Percentiles rank a stretch among this genome's conserved stretches.
These are phyloP conservation scores for Sciurus carolinensis DNA, from an alignment of 2,797 vertebrate species.

Conservation along the genomic window DNA sequence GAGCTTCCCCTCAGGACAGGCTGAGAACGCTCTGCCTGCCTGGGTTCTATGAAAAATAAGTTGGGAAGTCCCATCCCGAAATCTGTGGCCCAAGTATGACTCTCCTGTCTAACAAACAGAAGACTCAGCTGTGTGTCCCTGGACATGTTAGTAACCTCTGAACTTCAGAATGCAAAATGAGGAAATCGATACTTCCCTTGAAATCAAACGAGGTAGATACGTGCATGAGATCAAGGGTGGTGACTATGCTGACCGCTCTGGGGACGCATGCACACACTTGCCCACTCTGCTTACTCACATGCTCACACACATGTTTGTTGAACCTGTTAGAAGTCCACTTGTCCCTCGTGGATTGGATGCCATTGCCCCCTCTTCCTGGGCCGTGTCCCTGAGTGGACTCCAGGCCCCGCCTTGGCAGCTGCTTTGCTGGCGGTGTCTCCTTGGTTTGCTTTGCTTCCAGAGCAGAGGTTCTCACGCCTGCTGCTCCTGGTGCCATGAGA, in stretches of 20 bases:
- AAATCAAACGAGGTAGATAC: background rate
- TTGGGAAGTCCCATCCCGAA: background rate
- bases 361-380: background rate
- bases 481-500: background rate
- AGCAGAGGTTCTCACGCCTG: background rate
- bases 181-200: background rate
- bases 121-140: background rate
- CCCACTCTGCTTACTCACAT: no score
- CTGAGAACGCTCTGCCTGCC: background rate
- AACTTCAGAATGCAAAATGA: conserved; percentile 5
- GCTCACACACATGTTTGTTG: background rate
- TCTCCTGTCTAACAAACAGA: background rate
- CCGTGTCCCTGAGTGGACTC: background rate
- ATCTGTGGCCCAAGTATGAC: background rate
- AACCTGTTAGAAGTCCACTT: background rate
- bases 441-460: background rate
- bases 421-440: background rate
- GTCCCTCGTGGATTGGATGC: background rate
- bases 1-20: background rate
- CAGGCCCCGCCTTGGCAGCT: no score
- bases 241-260: background rate
- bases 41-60: background rate
- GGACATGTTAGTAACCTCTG: background rate
- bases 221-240: background rate
- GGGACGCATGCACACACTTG: background rate